Base-by-base conservation (phyloP, 2,888 invertebrate genomes). In the Reticulitermes lucifugus region DNA sequence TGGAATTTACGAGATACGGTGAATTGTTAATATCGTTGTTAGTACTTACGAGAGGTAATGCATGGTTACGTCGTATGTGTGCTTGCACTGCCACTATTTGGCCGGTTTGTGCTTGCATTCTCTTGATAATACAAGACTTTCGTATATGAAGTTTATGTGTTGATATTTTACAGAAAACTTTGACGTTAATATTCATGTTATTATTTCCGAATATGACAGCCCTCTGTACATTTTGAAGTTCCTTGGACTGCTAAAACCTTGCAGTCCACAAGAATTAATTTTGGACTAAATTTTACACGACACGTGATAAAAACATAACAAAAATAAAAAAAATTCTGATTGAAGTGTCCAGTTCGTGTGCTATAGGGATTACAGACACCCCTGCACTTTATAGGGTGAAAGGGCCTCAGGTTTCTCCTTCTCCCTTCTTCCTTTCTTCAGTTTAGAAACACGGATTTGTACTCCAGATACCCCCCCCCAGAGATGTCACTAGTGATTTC, bases 401-500 rank as follows among this genome's bases (percentile, higher is more conserved):
- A 65, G 65, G 25, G 12, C 65, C 25, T 65, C 7, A 14, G 4
- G 65, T 65, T 65, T n/a, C 65, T 65, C 65, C n/a, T n/a, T n/a
- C 65, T 65, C 65, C n/a, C 65, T 25, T 25, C 25, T 25, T 21
- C n/a, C n/a, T 60, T 60, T 77, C 77, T 43, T 60, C 60, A 1
- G 65, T 25, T 65, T 65, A 65, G 80, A 80, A 60, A 80, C 80
- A 80, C 80, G 59, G 60, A 80, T 60, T 29, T 80, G 59, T 80
- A 80, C 59, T 80, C 29, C 59, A 9, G 79, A 73, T 73, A 21
- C 41, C 73, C 73, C 25, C 25, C 46, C 73, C 35, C 18, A 21
- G 73, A 73, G 73, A 21, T 73, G 73, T 73, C 73, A 73, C 73
- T 73, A 73, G 73, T 73, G 73, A 41, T 41, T 73, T 73, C 29